Percentiles rank a stretch among this genome's conserved stretches.
These are phyloP conservation scores for Chymomyza procnemis DNA, from an alignment of 2,888 invertebrate genomes.

Conservation along the genomic window DNA sequence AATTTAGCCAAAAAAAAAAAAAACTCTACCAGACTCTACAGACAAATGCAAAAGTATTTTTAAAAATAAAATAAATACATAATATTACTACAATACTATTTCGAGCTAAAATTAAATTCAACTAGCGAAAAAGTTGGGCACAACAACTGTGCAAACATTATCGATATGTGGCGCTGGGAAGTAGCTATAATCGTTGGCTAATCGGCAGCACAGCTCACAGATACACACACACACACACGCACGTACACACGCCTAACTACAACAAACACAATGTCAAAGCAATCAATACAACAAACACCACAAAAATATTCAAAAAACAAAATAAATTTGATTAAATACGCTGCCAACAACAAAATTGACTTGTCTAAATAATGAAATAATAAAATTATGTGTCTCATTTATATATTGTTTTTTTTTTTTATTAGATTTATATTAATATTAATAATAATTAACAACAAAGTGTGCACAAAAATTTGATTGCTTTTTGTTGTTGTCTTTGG, in stretches of 20 bases:
- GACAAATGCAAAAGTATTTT: too few relatives aligned
- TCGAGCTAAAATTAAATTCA: constrained; percentile 52
- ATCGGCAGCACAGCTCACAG: neutral
- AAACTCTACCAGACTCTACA: too few relatives aligned
- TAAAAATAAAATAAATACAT: too few relatives aligned
- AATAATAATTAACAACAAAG: neutral
- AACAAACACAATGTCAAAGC: neutral
- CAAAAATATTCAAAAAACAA: neutral
- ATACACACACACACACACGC: neutral
- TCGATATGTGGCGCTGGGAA: neutral
- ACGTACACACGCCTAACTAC: neutral
- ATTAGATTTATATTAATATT: neutral
- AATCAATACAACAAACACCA: constrained; percentile 7
- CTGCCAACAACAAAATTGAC: neutral
- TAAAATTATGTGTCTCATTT: neutral
- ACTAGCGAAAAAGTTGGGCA: constrained; percentile 30
- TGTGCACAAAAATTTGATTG: constrained; percentile 1
- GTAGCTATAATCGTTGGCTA: neutral
- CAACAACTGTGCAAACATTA: constrained; percentile 55
- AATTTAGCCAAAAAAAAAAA: too few relatives aligned
- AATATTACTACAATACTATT: constrained; percentile 34
- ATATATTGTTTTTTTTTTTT: neutral
- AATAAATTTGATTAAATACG: neutral
- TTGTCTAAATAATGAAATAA: neutral
- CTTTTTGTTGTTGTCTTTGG: constrained; percentile 5